Percentiles rank a stretch among this genome's conserved stretches.
phyloP scores from a whole-genome alignment of 2,888 invertebrate genomes.

The Drosophila differens region DNA sequence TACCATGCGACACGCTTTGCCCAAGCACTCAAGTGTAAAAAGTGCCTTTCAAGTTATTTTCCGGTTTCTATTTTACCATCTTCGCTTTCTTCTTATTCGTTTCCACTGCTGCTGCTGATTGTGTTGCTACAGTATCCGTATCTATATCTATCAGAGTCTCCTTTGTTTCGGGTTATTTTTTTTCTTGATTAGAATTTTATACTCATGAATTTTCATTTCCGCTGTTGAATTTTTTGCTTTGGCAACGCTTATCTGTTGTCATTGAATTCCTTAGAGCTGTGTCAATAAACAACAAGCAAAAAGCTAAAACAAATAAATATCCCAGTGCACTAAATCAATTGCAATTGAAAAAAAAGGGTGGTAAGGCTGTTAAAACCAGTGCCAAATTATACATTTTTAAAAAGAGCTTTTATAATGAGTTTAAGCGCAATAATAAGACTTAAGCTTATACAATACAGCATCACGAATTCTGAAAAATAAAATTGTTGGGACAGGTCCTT shows the following conservation, averaged over 20 bases:
- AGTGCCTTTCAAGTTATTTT: conserved; percentile 78
- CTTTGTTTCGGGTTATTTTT: conserved; percentile 50
- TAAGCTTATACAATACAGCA: background rate
- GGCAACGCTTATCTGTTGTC: conserved; percentile 38
- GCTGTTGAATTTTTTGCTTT: conserved; percentile 54
- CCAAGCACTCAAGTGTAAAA: conserved; percentile 74
- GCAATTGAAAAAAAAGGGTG: conserved; percentile 12
- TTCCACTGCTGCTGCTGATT: conserved; percentile 16
- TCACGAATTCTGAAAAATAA: background rate
- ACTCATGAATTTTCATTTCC: conserved; percentile 76
- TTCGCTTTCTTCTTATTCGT: conserved; percentile 33
- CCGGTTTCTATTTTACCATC: conserved; percentile 61
- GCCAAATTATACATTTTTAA: background rate
- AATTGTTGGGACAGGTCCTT: background rate
- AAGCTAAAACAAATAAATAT: conserved; percentile 20
- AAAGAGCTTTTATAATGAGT: background rate
- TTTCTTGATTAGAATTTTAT: conserved; percentile 70
- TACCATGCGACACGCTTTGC: conserved; percentile 67
- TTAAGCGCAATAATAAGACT: background rate
- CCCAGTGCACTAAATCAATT: conserved; percentile 3
- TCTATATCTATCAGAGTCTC: conserved; percentile 34
- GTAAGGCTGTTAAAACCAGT: background rate
- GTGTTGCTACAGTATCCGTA: conserved; percentile 15
- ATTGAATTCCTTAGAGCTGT: conserved; percentile 46
- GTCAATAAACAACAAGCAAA: conserved; percentile 30